phyloP scores from a whole-genome alignment of 2,888 invertebrate species.

The Zootermopsis nevadensis region DNA sequence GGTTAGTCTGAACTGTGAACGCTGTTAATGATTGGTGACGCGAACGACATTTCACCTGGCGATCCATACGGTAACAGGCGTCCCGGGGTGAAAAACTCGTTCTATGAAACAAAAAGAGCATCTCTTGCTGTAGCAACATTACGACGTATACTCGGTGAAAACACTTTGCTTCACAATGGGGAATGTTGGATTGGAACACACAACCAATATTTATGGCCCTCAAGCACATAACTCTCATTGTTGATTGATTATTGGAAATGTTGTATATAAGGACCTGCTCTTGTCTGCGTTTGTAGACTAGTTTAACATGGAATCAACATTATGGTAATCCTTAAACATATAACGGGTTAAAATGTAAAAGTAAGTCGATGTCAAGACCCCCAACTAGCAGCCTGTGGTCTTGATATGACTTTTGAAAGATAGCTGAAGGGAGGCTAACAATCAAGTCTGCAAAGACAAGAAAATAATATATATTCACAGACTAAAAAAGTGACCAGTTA shows the following conservation, averaged over 20 bases:
- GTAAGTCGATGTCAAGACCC: conserved; percentile 22
- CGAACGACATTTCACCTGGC: background rate
- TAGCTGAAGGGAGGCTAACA: background rate
- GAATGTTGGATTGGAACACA: background rate
- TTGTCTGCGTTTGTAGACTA: background rate
- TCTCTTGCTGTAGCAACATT: too few relatives aligned
- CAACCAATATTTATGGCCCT: background rate
- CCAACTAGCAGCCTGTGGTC: background rate
- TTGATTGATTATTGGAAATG: background rate
- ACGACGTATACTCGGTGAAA: background rate
- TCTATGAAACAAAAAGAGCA: background rate
- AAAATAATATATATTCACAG: too few relatives aligned
- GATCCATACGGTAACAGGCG: background rate
- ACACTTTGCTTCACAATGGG: background rate
- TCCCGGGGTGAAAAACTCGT: conserved; percentile 4
- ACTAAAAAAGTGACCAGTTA: too few relatives aligned
- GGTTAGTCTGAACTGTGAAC: background rate
- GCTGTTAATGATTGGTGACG: background rate
- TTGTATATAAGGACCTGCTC: background rate
- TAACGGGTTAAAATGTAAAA: background rate
- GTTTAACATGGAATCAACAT: background rate
- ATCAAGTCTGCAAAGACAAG: too few relatives aligned
- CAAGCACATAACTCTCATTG: background rate
- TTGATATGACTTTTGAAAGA: background rate
- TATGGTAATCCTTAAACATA: background rate